A percentile compares a stretch with the other conserved stretches of the same genome.
phyloP scores from a whole-genome alignment of 37 sponge, comb jelly and placozoan species.

The Mnemiopsis leidyi region DNA sequence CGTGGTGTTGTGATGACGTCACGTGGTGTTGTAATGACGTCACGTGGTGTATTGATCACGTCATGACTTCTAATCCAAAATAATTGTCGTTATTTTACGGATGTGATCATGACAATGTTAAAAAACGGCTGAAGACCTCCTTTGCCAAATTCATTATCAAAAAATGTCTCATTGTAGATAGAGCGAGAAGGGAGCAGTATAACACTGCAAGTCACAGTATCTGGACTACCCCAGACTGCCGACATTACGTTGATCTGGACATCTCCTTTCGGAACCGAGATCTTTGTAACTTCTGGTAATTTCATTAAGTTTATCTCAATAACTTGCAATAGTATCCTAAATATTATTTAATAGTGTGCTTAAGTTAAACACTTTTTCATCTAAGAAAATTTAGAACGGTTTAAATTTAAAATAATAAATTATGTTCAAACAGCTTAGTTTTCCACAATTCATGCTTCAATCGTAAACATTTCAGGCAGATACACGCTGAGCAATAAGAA shows the following conservation, averaged over 20 bases:
- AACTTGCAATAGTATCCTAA: too few relatives aligned
- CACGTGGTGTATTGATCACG: neutral
- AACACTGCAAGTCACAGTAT: neutral
- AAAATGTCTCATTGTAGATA: neutral
- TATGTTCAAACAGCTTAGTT: neutral
- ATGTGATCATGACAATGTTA: neutral
- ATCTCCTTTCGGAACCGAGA: neutral
- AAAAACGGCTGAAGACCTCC: too few relatives aligned
- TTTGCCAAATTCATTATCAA: too few relatives aligned
- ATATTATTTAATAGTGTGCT: too few relatives aligned
- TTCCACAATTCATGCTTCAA: neutral
- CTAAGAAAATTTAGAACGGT: too few relatives aligned
- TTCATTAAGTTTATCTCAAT: too few relatives aligned
- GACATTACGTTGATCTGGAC: neutral
- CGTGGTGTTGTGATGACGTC: neutral
- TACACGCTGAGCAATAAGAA: neutral
- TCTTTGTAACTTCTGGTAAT: neutral
- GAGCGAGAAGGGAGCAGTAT: neutral
- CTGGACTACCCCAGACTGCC: neutral
- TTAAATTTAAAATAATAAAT: too few relatives aligned
- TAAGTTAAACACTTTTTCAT: too few relatives aligned
- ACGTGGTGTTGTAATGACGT: neutral
- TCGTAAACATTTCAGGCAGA: neutral
- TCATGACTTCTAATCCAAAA: too few relatives aligned
- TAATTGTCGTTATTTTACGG: too few relatives aligned